Base-by-base conservation (phyloP, 2,113 vertebrate species). In the Pomatorhinus ruficollis region DNA sequence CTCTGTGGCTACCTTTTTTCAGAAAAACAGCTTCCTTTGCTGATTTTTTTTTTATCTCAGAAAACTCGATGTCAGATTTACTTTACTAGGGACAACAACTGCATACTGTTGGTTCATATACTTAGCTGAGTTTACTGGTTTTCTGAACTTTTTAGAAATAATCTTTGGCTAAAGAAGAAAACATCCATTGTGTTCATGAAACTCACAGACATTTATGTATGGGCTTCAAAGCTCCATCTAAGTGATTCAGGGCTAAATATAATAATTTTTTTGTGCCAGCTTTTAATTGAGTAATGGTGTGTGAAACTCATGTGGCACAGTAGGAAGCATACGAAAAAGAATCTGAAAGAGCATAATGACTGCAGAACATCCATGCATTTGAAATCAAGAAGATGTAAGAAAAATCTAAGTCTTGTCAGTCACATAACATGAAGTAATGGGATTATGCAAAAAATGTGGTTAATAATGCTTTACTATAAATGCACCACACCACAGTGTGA, bases 331-430 rank as follows among this genome's bases (percentile, higher is more conserved):
- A 61, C 18, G 47, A 57, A 90, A 80, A 70, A 69, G 28, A 81
- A n/a, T 35, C 47, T 42, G 25, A 47, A 90, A 49, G 64, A 47
- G 1, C 23, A 63, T 87, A 96, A 91, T 35, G 53, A 70, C n/a
- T 90, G 15, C 37, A 40, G 45, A 89, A 71, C 49, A 71, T 60
- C 6, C 14, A 31, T 56, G 22, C 44, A 60, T 80, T 91, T 60
- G 30, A 95, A 95, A 92, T 85, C 30, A 56, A 63, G 81, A 89
- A 63, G 37, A 89, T 81, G 8, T 47, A 90, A 75, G 42, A 94
- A 92, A 72, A 96, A 65, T 52, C 33, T 81, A 87, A 93, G 44
- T 56, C 79, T 50, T 86, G 47, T 87, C 71, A 92, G 39, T 79
- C 69, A 37, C 35, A 59, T 66, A 68, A 65, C 77, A 76, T 33